phyloP scores from a whole-genome alignment of 2,113 vertebrate genomes.

The Oreochromis aureus region DNA sequence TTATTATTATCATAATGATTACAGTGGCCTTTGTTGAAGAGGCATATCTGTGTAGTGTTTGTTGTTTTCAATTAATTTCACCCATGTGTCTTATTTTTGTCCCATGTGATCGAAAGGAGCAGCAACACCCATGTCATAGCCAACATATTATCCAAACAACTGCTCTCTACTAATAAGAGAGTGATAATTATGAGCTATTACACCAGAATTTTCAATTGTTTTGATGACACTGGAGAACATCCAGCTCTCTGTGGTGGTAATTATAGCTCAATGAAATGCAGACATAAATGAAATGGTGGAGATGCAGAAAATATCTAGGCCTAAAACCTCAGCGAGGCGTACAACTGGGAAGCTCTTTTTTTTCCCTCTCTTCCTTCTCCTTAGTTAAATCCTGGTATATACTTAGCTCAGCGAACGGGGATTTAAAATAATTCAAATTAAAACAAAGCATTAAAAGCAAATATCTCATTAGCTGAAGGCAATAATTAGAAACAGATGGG shows the following conservation, averaged over 20 bases:
- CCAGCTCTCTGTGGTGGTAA: constrained; percentile 44
- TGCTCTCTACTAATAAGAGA: constrained; percentile 40
- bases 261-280: constrained; percentile 52
- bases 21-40: background rate
- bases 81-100: background rate
- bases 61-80: background rate
- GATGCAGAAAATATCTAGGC: constrained; percentile 41
- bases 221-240: constrained; percentile 45
- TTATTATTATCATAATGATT: background rate
- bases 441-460: constrained; percentile 30
- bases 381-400: constrained; percentile 50
- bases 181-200: constrained; percentile 46
- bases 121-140: background rate
- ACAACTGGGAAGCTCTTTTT: constrained; percentile 15
- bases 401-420: constrained; percentile 31
- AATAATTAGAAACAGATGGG: constrained; percentile 24
- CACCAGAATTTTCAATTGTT: constrained; percentile 37
- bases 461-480: constrained; percentile 33
- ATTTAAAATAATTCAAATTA: constrained; percentile 39
- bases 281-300: constrained; percentile 51
- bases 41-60: background rate
- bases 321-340: constrained; percentile 15
- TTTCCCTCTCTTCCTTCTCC: background rate
- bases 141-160: constrained; percentile 25
- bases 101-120: background rate